Evolutionary conservation across 2,113 vertebrate genomes (phyloP).

Genomic region (Nerophis lumbriciformis): DNA sequence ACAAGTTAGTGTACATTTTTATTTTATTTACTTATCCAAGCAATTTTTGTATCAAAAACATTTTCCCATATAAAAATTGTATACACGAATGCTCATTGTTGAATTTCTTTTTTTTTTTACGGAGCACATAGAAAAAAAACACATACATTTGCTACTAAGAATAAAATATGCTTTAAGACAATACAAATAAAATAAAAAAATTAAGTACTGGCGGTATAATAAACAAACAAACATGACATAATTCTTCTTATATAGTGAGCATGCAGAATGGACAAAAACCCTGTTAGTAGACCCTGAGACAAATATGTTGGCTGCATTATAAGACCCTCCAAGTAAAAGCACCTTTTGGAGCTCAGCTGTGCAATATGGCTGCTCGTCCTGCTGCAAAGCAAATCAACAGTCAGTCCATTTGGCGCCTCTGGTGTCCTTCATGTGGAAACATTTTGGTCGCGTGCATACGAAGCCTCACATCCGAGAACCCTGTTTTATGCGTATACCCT

Average conservation of each 20-base stretch:
- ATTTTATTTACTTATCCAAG: constrained; percentile 26
- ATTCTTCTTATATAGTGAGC: constrained; percentile 6
- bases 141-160: constrained; percentile 36
- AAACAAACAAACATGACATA: neutral
- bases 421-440: constrained; percentile 27
- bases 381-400: constrained; percentile 38
- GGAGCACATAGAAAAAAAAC: constrained; percentile 15
- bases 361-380: constrained; percentile 49
- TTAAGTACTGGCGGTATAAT: constrained; percentile 57
- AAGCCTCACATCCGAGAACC: constrained; percentile 41
- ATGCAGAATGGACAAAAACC: constrained; percentile 36
- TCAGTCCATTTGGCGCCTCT: constrained; percentile 4
- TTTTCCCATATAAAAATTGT: constrained; percentile 53
- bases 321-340: constrained; percentile 1
- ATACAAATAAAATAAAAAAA: constrained; percentile 26
- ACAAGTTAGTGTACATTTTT: constrained; percentile 10
- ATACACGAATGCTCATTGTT: constrained; percentile 6
- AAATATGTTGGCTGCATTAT: constrained; percentile 25
- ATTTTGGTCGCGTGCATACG: constrained; percentile 57
- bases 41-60: constrained; percentile 53
- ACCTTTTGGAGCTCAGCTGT: constrained; percentile 10
- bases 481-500: constrained; percentile 63
- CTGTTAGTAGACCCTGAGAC: constrained; percentile 61
- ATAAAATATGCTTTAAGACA: constrained; percentile 53
- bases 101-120: constrained; percentile 4